Percentiles rank a stretch among this genome's conserved stretches.
Evolutionary conservation across 2,888 invertebrate genomes (phyloP).

Genomic region (Xestia rhomboidea): DNA sequence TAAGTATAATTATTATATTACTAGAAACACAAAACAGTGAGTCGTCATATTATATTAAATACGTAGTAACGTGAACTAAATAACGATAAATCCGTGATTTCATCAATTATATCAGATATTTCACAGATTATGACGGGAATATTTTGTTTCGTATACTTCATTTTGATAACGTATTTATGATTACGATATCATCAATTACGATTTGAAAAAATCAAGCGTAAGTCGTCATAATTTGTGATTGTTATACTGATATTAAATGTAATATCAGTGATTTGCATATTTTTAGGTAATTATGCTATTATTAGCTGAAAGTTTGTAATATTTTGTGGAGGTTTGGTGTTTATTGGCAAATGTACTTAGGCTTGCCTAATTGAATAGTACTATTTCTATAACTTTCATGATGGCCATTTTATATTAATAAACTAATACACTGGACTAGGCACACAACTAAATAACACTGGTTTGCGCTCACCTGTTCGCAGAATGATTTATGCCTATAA

Average conservation of each 20-base stretch:
- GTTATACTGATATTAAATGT: background rate
- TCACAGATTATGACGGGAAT: background rate
- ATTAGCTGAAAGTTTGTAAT: background rate
- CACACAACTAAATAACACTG: too few relatives aligned
- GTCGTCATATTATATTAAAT: background rate
- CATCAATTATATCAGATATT: conserved; percentile 13
- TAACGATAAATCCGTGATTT: background rate
- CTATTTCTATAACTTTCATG: too few relatives aligned
- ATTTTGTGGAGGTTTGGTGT: conserved; percentile 8
- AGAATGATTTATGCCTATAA: too few relatives aligned
- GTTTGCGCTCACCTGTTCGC: too few relatives aligned
- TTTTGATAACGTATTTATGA: background rate
- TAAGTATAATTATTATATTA: background rate
- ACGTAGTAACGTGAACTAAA: background rate
- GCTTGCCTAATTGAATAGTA: too few relatives aligned
- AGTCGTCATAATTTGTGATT: conserved; percentile 3
- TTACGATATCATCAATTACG: background rate
- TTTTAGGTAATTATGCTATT: background rate
- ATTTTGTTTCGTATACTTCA: background rate
- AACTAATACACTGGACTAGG: too few relatives aligned
- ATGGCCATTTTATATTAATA: too few relatives aligned
- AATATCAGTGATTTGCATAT: background rate
- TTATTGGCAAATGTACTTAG: too few relatives aligned
- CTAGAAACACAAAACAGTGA: background rate
- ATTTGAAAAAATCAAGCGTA: background rate